These are phyloP conservation scores for Okapia johnstoni DNA, from an alignment of 2,113 vertebrate genomes.

Conservation along the genomic window DNA sequence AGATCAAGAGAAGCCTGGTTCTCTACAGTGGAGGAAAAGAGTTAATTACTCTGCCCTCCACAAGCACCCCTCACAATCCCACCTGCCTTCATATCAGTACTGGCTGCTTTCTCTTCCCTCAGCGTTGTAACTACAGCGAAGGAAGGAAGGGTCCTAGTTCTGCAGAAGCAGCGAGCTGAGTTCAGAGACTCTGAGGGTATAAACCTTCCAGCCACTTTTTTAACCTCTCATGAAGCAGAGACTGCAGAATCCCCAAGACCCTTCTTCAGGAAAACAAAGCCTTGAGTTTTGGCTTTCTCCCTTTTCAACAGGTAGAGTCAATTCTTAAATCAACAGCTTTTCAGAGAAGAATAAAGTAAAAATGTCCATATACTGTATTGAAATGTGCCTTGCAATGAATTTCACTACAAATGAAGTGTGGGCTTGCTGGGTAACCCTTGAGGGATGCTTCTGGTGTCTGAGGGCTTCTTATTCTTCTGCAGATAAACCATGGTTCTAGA, in stretches of 20 bases:
- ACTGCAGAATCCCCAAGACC: neutral
- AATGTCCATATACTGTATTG: slow-evolving; percentile 26
- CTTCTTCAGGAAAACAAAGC: neutral
- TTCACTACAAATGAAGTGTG: slow-evolving; percentile 55
- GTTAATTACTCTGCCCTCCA: slow-evolving; percentile 61
- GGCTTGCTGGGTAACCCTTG: slow-evolving; percentile 63
- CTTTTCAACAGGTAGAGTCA: neutral
- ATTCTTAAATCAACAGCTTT: neutral
- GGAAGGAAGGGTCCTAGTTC: neutral
- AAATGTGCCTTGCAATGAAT: slow-evolving; percentile 67
- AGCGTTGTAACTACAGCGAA: neutral
- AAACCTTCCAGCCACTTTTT: neutral
- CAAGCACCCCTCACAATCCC: slow-evolving; percentile 37
- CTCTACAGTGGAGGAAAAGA: slow-evolving; percentile 50
- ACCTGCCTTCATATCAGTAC: slow-evolving; percentile 44
- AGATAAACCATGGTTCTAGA: slow-evolving; percentile 52
- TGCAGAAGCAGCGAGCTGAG: neutral
- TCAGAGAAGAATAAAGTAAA: slow-evolving; percentile 2
- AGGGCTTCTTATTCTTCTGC: slow-evolving; percentile 65
- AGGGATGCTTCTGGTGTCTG: slow-evolving; percentile 54
- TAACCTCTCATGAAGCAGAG: neutral
- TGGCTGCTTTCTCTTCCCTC: slow-evolving; percentile 50
- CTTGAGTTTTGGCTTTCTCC: slow-evolving; percentile 6
- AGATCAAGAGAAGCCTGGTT: slow-evolving; percentile 69
- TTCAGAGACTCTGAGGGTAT: neutral